Conservation (phyloP, 2,797 vertebrate species). For the Sebastes goodei region DNA sequence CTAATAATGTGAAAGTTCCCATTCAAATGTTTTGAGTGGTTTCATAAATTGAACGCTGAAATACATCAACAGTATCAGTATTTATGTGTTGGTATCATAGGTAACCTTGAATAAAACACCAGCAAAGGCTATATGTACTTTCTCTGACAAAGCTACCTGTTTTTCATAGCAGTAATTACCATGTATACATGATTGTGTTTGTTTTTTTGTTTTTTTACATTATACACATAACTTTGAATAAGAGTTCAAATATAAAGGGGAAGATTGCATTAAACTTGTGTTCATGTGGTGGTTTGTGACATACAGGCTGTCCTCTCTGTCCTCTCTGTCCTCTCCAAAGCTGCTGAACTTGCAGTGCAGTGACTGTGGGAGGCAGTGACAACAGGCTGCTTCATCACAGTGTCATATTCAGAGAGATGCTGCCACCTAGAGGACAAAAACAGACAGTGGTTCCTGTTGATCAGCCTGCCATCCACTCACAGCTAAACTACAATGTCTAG, state of each 20-base stretch:
- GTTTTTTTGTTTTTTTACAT: background rate
- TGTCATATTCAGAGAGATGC: background rate
- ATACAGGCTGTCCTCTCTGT: background rate
- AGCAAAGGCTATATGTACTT: background rate
- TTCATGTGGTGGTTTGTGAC: background rate
- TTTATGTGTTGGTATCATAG: background rate
- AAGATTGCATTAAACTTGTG: background rate
- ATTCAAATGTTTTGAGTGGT: background rate
- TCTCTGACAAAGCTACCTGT: background rate
- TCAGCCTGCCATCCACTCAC: background rate
- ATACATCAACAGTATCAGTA: background rate
- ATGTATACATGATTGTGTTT: background rate
- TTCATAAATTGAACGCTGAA: background rate
- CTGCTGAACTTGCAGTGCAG: background rate
- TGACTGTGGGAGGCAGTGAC: background rate
- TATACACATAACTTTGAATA: background rate
- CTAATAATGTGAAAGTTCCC: background rate
- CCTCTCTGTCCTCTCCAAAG: background rate
- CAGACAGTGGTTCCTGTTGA: background rate
- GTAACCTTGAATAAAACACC: background rate
- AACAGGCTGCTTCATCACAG: background rate
- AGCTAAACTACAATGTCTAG: background rate
- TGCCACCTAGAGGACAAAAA: constrained; percentile 45
- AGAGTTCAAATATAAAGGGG: background rate
- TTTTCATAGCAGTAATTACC: background rate